Evolutionary conservation across 2,113 vertebrate genomes (phyloP), one percentile per base, ranked within the genome.

Genomic region (Sula dactylatra): DNA sequence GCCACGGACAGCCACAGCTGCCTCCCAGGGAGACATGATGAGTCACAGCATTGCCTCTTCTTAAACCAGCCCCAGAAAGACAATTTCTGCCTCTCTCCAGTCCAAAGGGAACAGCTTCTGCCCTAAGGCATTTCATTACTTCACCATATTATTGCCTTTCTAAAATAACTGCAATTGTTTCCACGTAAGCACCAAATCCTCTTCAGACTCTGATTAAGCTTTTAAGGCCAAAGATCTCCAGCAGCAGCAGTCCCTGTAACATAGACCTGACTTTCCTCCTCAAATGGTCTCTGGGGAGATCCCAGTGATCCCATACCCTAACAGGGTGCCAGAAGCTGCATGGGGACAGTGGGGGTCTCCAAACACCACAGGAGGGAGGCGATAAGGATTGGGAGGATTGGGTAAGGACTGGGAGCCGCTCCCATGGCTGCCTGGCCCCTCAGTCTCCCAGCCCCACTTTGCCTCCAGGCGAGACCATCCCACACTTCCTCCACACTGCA

Each of bases 381-480:
- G 9, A 6, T 59, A 16, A 52, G 61, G 40, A 40, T 4, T 40
- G 31, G 20, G 29, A 79, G 38, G 47, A 36, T 6, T n/a, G 49
- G 42, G n/a, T 38, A 49, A 50, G 31, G 38, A 65, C 1, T 19
- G 22, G 45, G 40, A 93, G 24, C 34, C 74, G 79, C 16, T 84
- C 58, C 82, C 11, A 8, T 2, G 7, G 27, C 49, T 79, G 66
- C 55, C 40, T 4, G 3, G 32, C 29, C 26, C 17, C 52, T 71
- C 58, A 32, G 18, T 34, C 38, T 44, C 61, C 34, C 5, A 2
- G 32, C 31, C 45, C 27, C 0, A 0, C 25, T 90, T 58, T 87
- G 38, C 50, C 59, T 65, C 25, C 2, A 5, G 70, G 16, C 3
- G 5, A 82, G 45, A 71, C 45, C 42, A 79, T 34, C n/a, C 66